phyloP scores from a whole-genome alignment of 1,140 invertebrate species.

The Zophobas atratus region DNA sequence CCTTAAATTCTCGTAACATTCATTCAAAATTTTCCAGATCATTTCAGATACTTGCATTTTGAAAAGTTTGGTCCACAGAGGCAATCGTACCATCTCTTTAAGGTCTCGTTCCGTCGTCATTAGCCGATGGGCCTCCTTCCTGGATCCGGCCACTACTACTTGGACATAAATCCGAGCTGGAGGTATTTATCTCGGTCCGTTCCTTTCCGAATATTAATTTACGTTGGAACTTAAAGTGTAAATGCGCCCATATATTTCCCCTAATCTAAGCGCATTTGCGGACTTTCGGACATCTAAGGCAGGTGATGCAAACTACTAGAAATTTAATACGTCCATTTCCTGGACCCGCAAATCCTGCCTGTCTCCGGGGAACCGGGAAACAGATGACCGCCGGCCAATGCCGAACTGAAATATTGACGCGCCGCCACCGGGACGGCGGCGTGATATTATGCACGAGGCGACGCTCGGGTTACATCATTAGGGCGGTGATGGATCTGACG shows the following conservation, averaged over 20 bases:
- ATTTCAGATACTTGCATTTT: too few relatives aligned
- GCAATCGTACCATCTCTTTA: neutral
- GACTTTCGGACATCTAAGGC: constrained; percentile 56
- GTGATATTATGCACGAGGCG: too few relatives aligned
- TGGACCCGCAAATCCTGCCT: constrained; percentile 57
- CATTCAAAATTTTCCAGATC: too few relatives aligned
- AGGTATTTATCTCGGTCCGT: constrained; percentile 31
- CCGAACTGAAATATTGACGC: constrained; percentile 28
- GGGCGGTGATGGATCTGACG: too few relatives aligned
- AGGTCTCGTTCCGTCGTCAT: neutral
- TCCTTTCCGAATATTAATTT: constrained; percentile 51
- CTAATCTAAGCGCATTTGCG: constrained; percentile 61
- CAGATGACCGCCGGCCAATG: constrained; percentile 55
- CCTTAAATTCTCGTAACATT: too few relatives aligned
- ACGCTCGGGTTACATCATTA: too few relatives aligned
- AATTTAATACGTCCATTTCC: constrained; percentile 62
- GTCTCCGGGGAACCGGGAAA: constrained; percentile 56
- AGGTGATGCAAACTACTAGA: constrained; percentile 62
- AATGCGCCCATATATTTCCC: constrained; percentile 58
- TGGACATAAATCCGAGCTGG: constrained; percentile 21
- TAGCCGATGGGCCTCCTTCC: constrained; percentile 37
- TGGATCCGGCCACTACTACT: constrained; percentile 22
- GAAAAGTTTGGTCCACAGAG: neutral
- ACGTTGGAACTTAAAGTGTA: constrained; percentile 52
- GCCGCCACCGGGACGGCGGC: neutral